Conservation (phyloP, 2,888 invertebrate species). For the Leptopilina syphax region DNA sequence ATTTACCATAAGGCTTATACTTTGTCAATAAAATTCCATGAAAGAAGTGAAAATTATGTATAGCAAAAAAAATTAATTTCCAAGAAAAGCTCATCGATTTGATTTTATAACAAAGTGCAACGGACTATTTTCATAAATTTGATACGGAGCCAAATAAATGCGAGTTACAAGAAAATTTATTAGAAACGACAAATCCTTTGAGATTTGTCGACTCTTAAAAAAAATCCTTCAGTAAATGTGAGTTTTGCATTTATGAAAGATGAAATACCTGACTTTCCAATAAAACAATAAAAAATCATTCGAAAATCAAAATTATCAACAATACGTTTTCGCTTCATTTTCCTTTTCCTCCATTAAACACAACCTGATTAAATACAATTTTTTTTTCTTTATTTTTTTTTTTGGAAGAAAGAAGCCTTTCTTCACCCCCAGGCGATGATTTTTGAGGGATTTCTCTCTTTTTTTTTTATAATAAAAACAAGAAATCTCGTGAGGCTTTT, state of each 20-base stretch:
- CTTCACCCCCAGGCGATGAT: neutral
- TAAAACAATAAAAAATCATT: neutral
- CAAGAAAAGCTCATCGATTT: conserved; percentile 4
- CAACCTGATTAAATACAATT: neutral
- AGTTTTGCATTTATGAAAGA: neutral
- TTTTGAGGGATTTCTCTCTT: neutral
- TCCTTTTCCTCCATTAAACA: neutral
- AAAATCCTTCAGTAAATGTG: neutral
- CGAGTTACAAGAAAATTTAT: conserved; percentile 18
- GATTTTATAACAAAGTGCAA: conserved; percentile 22
- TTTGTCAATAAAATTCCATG: neutral
- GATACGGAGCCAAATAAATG: conserved; percentile 1
- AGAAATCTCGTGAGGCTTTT: neutral
- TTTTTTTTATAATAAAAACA: neutral
- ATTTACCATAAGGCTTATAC: neutral
- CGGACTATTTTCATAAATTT: conserved; percentile 33
- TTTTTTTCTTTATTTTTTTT: neutral
- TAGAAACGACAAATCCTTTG: neutral
- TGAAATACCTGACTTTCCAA: neutral
- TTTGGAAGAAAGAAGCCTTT: neutral
- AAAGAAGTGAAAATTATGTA: neutral
- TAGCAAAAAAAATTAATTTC: conserved; percentile 3
- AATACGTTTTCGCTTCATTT: neutral
- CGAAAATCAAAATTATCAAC: neutral
- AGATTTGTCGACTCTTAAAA: conserved; percentile 10